Evolutionary conservation across 1,140 invertebrate genomes (phyloP), one percentile per base, ranked within the genome.

Genomic region (Drusus annulatus): DNA sequence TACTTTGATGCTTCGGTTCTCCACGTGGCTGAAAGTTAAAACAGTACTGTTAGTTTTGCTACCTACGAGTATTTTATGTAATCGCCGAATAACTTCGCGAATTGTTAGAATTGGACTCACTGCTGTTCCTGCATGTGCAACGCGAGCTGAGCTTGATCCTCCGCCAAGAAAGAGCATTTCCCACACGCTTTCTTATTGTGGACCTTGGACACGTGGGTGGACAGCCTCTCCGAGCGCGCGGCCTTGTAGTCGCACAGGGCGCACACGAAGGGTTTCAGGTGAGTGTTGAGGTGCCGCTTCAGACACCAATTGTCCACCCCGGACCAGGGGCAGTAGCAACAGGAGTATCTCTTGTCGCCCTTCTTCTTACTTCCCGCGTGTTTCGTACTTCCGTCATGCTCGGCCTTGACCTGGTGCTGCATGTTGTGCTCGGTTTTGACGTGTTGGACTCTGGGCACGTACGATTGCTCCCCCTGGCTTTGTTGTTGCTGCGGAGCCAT

Each of bases 271-370:
- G 96, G 96, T 87, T 97, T 97, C 84, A 97, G 92, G 87, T 98
- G 96, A 17, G 96, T 97, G 88, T 97, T 97, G 69, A 97, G 90
- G 87, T 98, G 96, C 8, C 96, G 91, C 87, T 97, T 97, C 69
- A 97, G 88, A 84, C 96, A 97, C 96, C 96, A 98, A 85, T 97
- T 97, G 88, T 97, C 96, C n/a, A 95, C 95, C 0, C 96, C 96
- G 17, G 94, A 95, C 96, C 96, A 97, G 2, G 96, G 91, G 87
- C 96, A 98, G 85, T 96, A 97, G 84, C 94, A 94, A 87, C 96
- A 97, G 63, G 93, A 93, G 87, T 95, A 97, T 84, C 94, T 89
- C 80, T 91, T 90, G 84, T 92, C 91, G 7, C 91, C 90, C 86
- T 91, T 89, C 5, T 86, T 87, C 84, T 86, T 90, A n/a, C 54